Conservation (phyloP, 2,113 vertebrate species). For the Cyprinodon tularosa region DNA sequence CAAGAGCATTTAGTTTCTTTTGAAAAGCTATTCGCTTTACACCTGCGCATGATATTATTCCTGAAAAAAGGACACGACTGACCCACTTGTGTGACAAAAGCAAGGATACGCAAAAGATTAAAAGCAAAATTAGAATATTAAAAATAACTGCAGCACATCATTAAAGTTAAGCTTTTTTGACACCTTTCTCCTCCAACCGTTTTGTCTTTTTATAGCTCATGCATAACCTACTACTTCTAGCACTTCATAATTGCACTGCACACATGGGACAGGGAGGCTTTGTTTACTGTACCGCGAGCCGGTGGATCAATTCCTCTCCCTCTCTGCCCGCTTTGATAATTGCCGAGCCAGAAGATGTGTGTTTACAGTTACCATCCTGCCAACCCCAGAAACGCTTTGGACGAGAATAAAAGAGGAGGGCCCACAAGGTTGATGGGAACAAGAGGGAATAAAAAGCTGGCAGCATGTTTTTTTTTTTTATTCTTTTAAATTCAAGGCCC, state of each 20-base stretch:
- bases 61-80: background rate
- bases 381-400: constrained; percentile 58
- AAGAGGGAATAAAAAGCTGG: constrained; percentile 37
- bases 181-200: constrained; percentile 30
- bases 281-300: constrained; percentile 70
- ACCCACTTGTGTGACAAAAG: constrained; percentile 15
- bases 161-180: constrained; percentile 50
- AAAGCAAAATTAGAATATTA: constrained; percentile 30
- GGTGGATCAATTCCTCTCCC: constrained; percentile 73
- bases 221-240: constrained; percentile 63
- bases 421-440: constrained; percentile 31
- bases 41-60: background rate
- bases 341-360: constrained; percentile 63
- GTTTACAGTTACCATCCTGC: constrained; percentile 63
- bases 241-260: constrained; percentile 74
- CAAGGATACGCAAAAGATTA: constrained; percentile 4
- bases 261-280: constrained; percentile 68
- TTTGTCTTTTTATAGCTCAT: constrained; percentile 54
- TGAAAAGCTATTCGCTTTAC: constrained; percentile 16
- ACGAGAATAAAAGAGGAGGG: constrained; percentile 62
- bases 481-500: constrained; percentile 57
- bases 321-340: constrained; percentile 68
- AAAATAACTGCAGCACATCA: constrained; percentile 18
- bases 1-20: constrained; percentile 20
- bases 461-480: constrained; percentile 43